These are phyloP conservation scores for Gorsachius goisagi DNA, from an alignment of 2,113 vertebrate genomes.

Conservation along the genomic window DNA sequence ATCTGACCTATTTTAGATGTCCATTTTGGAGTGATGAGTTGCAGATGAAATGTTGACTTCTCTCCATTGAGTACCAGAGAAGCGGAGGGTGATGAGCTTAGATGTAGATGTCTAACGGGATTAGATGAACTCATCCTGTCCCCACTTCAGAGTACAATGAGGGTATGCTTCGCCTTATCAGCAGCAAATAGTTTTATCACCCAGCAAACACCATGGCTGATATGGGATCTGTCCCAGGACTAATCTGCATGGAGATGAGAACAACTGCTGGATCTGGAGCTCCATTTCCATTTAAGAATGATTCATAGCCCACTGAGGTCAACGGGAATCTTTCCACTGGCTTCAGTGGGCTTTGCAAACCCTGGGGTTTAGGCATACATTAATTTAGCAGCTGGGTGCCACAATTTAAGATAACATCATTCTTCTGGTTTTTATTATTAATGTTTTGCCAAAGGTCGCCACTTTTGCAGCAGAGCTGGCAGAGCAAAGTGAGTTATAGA, in stretches of 20 bases:
- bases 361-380: background rate
- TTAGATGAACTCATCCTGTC: background rate
- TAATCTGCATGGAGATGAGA: background rate
- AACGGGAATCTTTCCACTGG: background rate
- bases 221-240: background rate
- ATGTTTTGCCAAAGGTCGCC: background rate
- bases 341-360: background rate
- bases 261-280: background rate
- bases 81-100: background rate
- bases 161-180: background rate
- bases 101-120: background rate
- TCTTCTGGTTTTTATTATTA: background rate
- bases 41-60: conserved; percentile 19
- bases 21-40: conserved; percentile 31
- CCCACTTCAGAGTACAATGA: background rate
- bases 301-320: background rate
- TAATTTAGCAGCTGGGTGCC: background rate
- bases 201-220: background rate
- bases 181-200: background rate
- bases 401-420: background rate
- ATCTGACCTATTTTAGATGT: conserved; percentile 40
- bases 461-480: background rate
- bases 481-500: background rate
- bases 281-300: background rate
- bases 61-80: background rate